These are phyloP conservation scores for Scaptodrosophila latifasciaeformis DNA, from an alignment of 2,888 invertebrate genomes.

Conservation along the genomic window DNA sequence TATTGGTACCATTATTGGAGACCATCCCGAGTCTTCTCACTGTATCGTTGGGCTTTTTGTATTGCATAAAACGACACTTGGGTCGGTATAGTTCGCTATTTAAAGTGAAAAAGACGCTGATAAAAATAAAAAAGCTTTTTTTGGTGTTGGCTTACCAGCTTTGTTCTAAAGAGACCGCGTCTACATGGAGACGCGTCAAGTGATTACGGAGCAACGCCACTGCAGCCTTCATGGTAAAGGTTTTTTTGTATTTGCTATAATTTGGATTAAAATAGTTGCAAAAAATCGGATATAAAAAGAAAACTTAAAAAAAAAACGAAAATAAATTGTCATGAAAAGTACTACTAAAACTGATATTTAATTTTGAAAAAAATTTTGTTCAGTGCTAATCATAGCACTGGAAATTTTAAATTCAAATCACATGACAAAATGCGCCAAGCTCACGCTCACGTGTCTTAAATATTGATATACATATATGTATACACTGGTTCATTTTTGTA, in stretches of 20 bases:
- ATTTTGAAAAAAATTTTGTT: too few relatives aligned
- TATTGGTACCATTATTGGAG: conserved; percentile 80
- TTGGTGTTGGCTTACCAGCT: too few relatives aligned
- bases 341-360: too few relatives aligned
- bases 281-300: not conserved
- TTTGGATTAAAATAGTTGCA: conserved; percentile 13
- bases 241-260: conserved; percentile 4
- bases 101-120: not conserved
- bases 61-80: conserved; percentile 82
- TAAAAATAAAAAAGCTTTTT: too few relatives aligned
- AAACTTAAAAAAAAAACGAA: not conserved
- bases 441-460: too few relatives aligned
- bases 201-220: conserved; percentile 37
- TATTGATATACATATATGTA: too few relatives aligned
- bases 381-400: too few relatives aligned
- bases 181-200: conserved; percentile 23
- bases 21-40: conserved; percentile 81
- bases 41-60: conserved; percentile 78
- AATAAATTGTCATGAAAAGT: too few relatives aligned
- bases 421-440: too few relatives aligned
- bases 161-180: conserved; percentile 1
- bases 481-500: too few relatives aligned
- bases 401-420: too few relatives aligned
- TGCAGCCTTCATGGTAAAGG: conserved; percentile 35
- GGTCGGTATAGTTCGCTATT: conserved; percentile 19